A percentile compares a stretch with the other conserved stretches of the same genome.
phyloP scores from a whole-genome alignment of 2,113 vertebrate genomes.

The Microtus oregoni region DNA sequence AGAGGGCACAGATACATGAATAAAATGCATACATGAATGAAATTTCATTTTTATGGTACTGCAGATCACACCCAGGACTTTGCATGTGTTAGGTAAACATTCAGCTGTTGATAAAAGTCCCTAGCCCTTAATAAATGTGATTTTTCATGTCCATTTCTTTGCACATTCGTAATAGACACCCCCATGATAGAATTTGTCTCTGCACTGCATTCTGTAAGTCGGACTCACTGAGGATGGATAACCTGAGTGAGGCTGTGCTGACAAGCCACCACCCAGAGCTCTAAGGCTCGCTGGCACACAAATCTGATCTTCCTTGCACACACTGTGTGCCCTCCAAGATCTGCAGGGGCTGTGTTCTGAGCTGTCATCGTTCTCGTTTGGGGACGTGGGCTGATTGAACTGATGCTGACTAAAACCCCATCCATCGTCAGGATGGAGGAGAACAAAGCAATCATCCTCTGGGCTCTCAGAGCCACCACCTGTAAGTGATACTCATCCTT shows the following conservation, averaged over 20 bases:
- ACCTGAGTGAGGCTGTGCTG: not conserved
- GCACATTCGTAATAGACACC: not conserved
- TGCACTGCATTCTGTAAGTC: not conserved
- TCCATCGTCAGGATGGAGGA: not conserved
- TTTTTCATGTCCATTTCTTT: not conserved
- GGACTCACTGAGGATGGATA: not conserved
- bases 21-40: not conserved
- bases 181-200: not conserved
- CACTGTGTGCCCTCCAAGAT: not conserved
- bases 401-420: slow-evolving; percentile 2
- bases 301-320: not conserved
- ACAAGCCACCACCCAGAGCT: not conserved
- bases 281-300: not conserved
- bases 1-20: not conserved
- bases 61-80: not conserved
- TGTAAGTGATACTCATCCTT: slow-evolving; percentile 37
- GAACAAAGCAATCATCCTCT: not conserved
- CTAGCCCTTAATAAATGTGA: not conserved
- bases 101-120: not conserved
- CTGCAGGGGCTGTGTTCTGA: not conserved
- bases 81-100: not conserved
- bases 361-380: not conserved
- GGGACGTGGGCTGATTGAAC: slow-evolving; percentile 17
- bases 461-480: not conserved
- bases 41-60: not conserved